Evolutionary conservation across 92 coral and sea anemone genomes (phyloP).

Genomic region (Diadumene lineata): DNA sequence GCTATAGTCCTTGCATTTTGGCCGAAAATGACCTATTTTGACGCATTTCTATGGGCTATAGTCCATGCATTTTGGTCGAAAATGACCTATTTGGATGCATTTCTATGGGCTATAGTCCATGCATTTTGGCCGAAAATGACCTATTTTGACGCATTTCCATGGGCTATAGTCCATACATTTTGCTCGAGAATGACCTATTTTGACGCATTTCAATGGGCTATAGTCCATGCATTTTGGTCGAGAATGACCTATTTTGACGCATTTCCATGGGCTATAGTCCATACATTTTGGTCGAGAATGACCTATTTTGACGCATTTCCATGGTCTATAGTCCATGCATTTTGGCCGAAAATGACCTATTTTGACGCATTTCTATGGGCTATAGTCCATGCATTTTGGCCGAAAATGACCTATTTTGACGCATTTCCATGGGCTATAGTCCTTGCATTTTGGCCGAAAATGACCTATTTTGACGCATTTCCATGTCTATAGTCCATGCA

Average conservation of each 20-base stretch:
- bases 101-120: neutral
- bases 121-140: neutral
- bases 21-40: neutral
- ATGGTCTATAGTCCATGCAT: neutral
- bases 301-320: neutral
- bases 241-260: neutral
- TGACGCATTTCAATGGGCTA: neutral
- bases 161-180: neutral
- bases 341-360: neutral
- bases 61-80: neutral
- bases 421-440: too few species aligned
- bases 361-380: neutral
- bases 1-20: neutral
- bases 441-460: neutral
- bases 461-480: neutral
- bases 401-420: neutral
- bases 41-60: neutral
- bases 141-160: neutral
- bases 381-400: neutral
- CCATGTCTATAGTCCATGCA: neutral
- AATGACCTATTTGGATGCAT: neutral
- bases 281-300: neutral
- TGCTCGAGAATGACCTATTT: neutral
- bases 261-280: slow-evolving; percentile 2
- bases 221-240: neutral